phyloP scores from a whole-genome alignment of 2,797 vertebrate genomes.

The Aplochiton taeniatus region DNA sequence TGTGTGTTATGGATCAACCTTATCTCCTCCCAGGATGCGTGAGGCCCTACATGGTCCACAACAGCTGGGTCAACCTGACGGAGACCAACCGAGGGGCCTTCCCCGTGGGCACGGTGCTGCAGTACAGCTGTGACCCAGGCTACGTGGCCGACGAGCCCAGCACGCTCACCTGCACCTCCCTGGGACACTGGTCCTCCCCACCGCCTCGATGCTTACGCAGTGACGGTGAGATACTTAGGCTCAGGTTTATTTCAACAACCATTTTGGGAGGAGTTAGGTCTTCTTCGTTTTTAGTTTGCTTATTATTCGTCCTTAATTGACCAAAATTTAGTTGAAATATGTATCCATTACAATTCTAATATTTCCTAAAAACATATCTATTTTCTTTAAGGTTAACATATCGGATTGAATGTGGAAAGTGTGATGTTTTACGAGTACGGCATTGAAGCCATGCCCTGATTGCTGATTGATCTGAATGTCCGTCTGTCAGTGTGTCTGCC shows the following conservation, averaged over 20 bases:
- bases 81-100: conserved; percentile 76
- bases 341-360: too few species aligned
- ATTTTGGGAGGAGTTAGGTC: background rate
- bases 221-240: conserved; percentile 59
- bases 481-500: conserved; percentile 82
- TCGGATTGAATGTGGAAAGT: too few species aligned
- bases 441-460: background rate
- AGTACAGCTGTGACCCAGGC: conserved; percentile 78
- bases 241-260: background rate
- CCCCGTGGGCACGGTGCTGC: conserved; percentile 74
- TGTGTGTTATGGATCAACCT: too few species aligned
- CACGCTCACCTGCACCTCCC: conserved; percentile 70
- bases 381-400: too few species aligned
- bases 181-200: conserved; percentile 73
- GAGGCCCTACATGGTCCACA: conserved; percentile 75
- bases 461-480: background rate
- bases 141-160: conserved; percentile 75
- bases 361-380: too few species aligned
- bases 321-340: too few species aligned
- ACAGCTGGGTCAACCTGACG: conserved; percentile 80
- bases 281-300: background rate
- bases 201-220: conserved; percentile 74
- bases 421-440: too few species aligned
- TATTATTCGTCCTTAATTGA: too few species aligned
- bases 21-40: conserved; percentile 69